Base-by-base conservation (phyloP, 2,888 invertebrate species). In the Stomorhina lunata region DNA sequence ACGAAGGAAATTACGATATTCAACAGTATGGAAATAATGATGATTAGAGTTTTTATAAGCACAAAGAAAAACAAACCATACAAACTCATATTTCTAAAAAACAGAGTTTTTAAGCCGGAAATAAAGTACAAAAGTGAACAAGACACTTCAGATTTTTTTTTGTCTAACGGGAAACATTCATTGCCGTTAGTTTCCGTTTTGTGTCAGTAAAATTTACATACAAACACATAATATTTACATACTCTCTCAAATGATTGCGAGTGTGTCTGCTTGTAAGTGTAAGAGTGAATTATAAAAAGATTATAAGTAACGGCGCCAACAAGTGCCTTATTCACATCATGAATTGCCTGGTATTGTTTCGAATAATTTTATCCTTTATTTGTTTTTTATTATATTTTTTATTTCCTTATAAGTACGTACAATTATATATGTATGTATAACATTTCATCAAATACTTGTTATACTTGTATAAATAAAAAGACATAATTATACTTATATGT, bases 121-220 rank as follows among this genome's bases (percentile, higher is more conserved):
- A 68, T 76, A 66, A 76, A 66, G 65, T 75, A 75, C 66, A 66
- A 55, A 66, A 75, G 75, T 75, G 66, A 75, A 75, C 75, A 66
- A 75, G 75, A 66, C 75, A 75, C 75, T 75, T 75, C 34, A 66
- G 48, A 10, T 66, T 65, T 57, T 57, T 66, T 63, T 27, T 40
- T 73, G 65, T 45, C 48, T 61, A 32, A 50, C 50, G 50, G 76
- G 68, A 77, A 77, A 68, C 76, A 68, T 68, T 77, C 50, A 77
- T 68, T 77, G 59, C 50, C 22, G 50, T 77, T 68, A 50, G 76
- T 77, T 77, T 68, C 76, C 76, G 59, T 34, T 61, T 68, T 45
- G 37, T 27, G 55, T 22, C 59, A n/a, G 20, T 40, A 40, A n/a
- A n/a, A 25, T 40, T 40, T n/a, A 25, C 15, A 25, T 50, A 15